Evolutionary conservation across 2,797 vertebrate genomes (phyloP).

Genomic region (Chrysocyon brachyurus): DNA sequence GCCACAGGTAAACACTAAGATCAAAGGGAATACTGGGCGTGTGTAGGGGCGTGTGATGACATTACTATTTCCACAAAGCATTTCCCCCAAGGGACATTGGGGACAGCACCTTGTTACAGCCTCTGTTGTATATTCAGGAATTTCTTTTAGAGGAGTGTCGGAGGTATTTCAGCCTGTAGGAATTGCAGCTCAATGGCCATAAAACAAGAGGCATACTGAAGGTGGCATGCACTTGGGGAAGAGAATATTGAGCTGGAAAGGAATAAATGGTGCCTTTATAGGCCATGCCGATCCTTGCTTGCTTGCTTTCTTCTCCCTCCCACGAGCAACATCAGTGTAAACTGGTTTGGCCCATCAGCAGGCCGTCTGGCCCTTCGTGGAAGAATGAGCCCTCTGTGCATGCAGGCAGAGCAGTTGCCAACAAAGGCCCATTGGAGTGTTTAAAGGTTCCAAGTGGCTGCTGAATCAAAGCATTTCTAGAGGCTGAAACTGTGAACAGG

Average conservation of each 20-base stretch:
- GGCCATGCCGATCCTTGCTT: background rate
- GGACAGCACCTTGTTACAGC: conserved; percentile 64
- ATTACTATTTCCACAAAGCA: conserved; percentile 79
- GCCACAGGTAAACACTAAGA: conserved; percentile 84
- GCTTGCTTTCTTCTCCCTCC: conserved; percentile 62
- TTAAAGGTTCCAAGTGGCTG: conserved; percentile 69
- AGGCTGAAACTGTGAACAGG: conserved; percentile 77
- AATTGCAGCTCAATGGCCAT: background rate
- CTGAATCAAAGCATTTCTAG: conserved; percentile 80
- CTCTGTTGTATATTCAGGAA: conserved; percentile 74
- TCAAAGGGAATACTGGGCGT: conserved; percentile 81
- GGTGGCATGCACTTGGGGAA: background rate
- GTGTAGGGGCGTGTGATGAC: conserved; percentile 63
- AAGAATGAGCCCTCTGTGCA: conserved; percentile 82
- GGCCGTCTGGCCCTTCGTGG: conserved; percentile 56
- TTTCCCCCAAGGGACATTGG: conserved; percentile 79
- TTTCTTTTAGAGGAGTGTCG: conserved; percentile 71
- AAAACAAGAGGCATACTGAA: conserved; percentile 17
- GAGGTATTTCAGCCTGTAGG: conserved; percentile 50
- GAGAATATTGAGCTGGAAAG: conserved; percentile 41
- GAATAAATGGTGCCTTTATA: conserved; percentile 70
- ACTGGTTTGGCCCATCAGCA: conserved; percentile 72
- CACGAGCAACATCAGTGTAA: conserved; percentile 65
- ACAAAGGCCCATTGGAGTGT: conserved; percentile 77
- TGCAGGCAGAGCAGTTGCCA: conserved; percentile 58